Evolutionary conservation across 2,113 vertebrate genomes (phyloP), one percentile per base, ranked within the genome.

Genomic region (Megaceryle maxima): DNA sequence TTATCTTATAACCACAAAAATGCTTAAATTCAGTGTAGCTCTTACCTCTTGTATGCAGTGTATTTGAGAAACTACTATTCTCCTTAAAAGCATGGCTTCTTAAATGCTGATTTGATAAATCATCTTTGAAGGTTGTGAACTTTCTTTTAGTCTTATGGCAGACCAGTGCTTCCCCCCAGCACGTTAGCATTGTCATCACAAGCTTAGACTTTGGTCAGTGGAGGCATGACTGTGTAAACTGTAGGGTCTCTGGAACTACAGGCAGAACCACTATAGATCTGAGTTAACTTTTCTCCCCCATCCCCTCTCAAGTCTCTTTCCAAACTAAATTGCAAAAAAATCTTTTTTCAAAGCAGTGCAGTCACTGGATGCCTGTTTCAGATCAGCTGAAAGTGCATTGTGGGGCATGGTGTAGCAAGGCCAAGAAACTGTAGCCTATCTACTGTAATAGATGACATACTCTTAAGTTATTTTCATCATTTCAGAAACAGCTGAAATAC

Each of bases 301-400:
- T 5, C 44, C 13, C 9, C 6, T 1, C 13, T 7, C 22, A 50
- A 50, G 50, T 37, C 5, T 60, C 20, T 80, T 87, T 51, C 16
- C 24, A 33, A 50, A 70, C 5, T 81, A 80, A 80, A n/a, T 53
- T 55, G n/a, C 26, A 11, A 48, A 89, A 19, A 91, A 29, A 43
- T 14, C 46, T 70, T 82, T 90, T 20, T 73, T 86, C 20, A 17
- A 83, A 53, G 48, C 1, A 18, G 6, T 48, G 53, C 8, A n/a
- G 44, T 17, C 8, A 26, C 3, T 37, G 48, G 20, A 29, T 85
- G 28, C 16, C 55, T 33, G 13, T 91, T 87, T 76, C 29, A 55
- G n/a, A 13, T 62, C 44, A 53, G 0, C 75, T 55, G 41, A 25
- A 88, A 92, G 7, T 3, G 0, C 0, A 0, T 89, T 91, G 84